These are phyloP conservation scores for Drosophila anomalata DNA, from an alignment of 2,888 invertebrate species.

Conservation along the genomic window DNA sequence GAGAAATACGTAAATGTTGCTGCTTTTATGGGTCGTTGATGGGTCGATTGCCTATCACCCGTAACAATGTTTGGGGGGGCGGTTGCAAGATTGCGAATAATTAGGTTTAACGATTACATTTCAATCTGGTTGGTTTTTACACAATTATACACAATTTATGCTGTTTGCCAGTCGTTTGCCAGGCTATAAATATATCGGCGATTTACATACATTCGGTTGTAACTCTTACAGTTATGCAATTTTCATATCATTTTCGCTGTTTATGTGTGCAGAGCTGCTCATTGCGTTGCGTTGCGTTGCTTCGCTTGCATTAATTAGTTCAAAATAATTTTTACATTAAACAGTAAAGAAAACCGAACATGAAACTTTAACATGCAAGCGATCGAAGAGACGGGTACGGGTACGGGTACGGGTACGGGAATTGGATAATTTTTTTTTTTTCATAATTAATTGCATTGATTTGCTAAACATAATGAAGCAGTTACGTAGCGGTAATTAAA, in stretches of 20 bases:
- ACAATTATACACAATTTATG: conserved; percentile 66
- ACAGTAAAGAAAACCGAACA: conserved; percentile 62
- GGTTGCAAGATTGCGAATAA: conserved; percentile 39
- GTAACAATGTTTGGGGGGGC: conserved; percentile 22
- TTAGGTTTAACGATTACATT: conserved; percentile 46
- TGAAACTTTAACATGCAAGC: conserved; percentile 46
- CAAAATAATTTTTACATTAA: conserved; percentile 68
- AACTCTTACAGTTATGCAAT: conserved; percentile 37
- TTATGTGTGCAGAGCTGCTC: conserved; percentile 12
- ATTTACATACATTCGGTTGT: conserved; percentile 41
- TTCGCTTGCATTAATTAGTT: conserved; percentile 24
- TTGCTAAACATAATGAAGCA: conserved; percentile 61
- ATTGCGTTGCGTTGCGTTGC: conserved; percentile 9
- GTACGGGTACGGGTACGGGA: neutral
- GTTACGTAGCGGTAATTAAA: conserved; percentile 52
- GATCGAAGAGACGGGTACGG: conserved; percentile 24
- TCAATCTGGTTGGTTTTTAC: conserved; percentile 61
- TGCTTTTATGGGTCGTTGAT: conserved; percentile 8
- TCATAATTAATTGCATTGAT: conserved; percentile 48
- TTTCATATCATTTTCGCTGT: conserved; percentile 11
- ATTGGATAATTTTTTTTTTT: conserved; percentile 37
- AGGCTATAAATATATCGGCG: conserved; percentile 45
- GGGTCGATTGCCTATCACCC: conserved; percentile 16
- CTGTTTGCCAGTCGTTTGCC: conserved; percentile 20
- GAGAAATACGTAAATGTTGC: conserved; percentile 66